Base-by-base conservation (phyloP, 2,888 invertebrate species). In the Erynnis tages region DNA sequence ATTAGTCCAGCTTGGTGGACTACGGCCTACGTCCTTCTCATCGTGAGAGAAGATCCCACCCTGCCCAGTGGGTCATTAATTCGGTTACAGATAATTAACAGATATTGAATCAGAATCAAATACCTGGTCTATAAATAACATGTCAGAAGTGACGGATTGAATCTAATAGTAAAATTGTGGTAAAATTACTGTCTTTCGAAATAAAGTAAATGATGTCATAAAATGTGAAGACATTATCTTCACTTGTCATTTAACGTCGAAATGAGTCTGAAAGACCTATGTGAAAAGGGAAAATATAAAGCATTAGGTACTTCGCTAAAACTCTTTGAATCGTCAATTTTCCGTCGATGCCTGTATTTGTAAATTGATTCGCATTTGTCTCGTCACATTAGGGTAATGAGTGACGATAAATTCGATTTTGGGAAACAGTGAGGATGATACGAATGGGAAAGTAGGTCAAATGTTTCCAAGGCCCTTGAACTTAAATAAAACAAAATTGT, bases 341-440 rank as follows among this genome's bases (percentile, higher is more conserved):
- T 6, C 25, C 38, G 6, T 41, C 4, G 17, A 3, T 8, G 6
- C 7, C 13, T 17, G 1, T 41, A 41, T 29, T 41, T 16, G 41
- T 41, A 41, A 41, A 29, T 41, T 41, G 16, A 41, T n/a, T 41
- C 17, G 17, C 29, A 41, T 29, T 17, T 41, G 41, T 41, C 29
- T 41, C 17, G 41, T 29, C 41, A 29, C 27, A 10, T 41, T 41
- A 41, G 4, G 17, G 27, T 29, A 27, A 27, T 40, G 13, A 23
- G 21, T 27, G 41, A 29, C 17, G 17, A 29, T 29, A 29, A 41
- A 41, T 40, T 27, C 6, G n/a, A 25, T 23, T 40, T 16, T 25
- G 25, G 8, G 40, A 5, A 40, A 25, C 23, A 25, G 16, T 25
- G 14, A 4, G 8, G 13, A 40, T 40, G 25, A n/a, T n/a, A 34